phyloP scores from a whole-genome alignment of 2,888 invertebrate species.

The Halictus quadricinctus region DNA sequence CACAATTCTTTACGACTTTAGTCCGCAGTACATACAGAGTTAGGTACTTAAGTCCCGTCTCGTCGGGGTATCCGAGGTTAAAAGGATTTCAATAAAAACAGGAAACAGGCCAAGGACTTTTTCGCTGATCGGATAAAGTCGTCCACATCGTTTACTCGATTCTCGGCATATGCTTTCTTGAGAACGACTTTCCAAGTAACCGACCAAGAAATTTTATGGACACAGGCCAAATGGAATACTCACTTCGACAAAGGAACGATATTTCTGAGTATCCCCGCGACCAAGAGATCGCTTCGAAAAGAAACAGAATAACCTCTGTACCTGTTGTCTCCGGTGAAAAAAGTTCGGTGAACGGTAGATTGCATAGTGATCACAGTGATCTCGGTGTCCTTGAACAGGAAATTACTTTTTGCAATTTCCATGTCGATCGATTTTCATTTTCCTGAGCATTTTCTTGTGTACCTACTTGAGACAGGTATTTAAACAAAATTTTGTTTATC shows the following conservation, averaged over 20 bases:
- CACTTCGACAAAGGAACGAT: conserved; percentile 11
- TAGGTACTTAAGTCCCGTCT: conserved; percentile 46
- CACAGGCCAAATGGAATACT: conserved; percentile 46
- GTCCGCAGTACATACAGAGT: conserved; percentile 34
- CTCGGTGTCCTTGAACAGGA: background rate
- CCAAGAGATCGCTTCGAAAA: background rate
- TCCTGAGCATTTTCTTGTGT: no score
- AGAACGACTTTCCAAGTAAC: conserved; percentile 52
- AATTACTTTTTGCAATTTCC: background rate
- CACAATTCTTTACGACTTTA: conserved; percentile 50
- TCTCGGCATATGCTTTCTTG: conserved; percentile 53
- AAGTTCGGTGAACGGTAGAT: background rate
- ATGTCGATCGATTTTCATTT: no score
- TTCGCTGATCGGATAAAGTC: conserved; percentile 67
- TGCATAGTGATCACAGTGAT: background rate
- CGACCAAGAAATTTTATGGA: conserved; percentile 55
- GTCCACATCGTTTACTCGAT: conserved; percentile 64
- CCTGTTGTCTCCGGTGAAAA: background rate
- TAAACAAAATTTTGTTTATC: background rate
- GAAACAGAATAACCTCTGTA: background rate
- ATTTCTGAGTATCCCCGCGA: conserved; percentile 3
- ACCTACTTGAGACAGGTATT: no score
- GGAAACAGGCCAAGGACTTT: conserved; percentile 65
- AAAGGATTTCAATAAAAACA: conserved; percentile 64
- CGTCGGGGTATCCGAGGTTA: conserved; percentile 42